Evolutionary conservation across 30 jellyfish, hydroid and myxozoan species (phyloP), one percentile per base, ranked within the genome.

Genomic region (Aurelia coerulea): DNA sequence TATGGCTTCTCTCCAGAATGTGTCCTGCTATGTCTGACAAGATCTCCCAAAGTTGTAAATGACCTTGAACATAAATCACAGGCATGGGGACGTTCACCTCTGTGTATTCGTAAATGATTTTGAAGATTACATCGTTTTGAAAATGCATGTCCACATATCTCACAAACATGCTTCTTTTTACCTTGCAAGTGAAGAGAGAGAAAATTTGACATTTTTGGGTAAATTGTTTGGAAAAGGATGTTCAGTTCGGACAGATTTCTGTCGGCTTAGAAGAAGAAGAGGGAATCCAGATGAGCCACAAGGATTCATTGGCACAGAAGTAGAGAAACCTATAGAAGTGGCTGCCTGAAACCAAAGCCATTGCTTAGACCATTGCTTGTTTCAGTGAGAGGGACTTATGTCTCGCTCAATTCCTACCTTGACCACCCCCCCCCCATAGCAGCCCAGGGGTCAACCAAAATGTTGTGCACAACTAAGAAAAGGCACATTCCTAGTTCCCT

Each of bases 1-100:
- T 89, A 89, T 5, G 97, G 97, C 59, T 89, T 89, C 76, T 89
- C 97, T 1, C 97, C 97, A 49, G 97, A 76, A 66, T 89, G 97
- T 51, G 80, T 89, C 51, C 97, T 80, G 34, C 91, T 54, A 50
- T 89, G 97, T 59, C 90, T 46, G 9, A 85, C 52, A 8, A 89
- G 73, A 56, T 89, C 97, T 83, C 97, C 62, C 37, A 62, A 50
- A 56, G 65, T 72, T 42, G 92, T 50, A 54, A 89, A 89, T 42
- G 97, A 88, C n/a, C 68, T 78, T 13, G 82, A 73, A 41, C 97
- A 89, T 65, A 79, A 70, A 17, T 68, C 88, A 74, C 97, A 89
- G 56, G 89, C 68, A 73, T 56, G 78, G 13, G 97, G 97, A n/a
- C 92, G 84, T 35, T 89, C 97, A 13, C 92, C 92, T 16, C 73